Base-by-base conservation (phyloP, 2,113 vertebrate genomes). In the Ceyx cyanopectus region DNA sequence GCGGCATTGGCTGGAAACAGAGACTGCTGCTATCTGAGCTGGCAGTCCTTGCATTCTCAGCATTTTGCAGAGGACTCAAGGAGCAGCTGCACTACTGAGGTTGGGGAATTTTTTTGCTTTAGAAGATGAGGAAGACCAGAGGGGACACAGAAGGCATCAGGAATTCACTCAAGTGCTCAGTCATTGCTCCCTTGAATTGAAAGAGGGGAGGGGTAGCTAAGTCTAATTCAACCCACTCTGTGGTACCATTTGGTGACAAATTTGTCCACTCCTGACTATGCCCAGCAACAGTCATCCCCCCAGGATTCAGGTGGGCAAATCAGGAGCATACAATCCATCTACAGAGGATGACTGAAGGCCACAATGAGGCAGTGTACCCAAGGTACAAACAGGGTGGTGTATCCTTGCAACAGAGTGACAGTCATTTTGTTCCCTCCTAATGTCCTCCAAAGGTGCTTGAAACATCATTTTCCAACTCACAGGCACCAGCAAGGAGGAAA, bases 11-110 rank as follows among this genome's bases (percentile, higher is more conserved):
- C 83, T 83, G 84, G 77, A 74, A 87, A 81, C 58, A 78, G 61
- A 84, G 48, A 79, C 61, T 77, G 74, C 83, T 87, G 80, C 0
- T 1, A 89, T 85, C 75, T 83, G 78, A 93, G 90, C 85, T 78
- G 91, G 70, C 94, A 96, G 94, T 74, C 85, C 94, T 93, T 93
- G 93, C 85, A 75, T 70, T 76, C 87, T 51, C 21, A 73, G 91
- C 27, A 22, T 80, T 92, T 92, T 81, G 43, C 94, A 90, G 74
- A 70, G 58, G 65, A 43, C 68, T 93, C 75, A 32, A 89, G 81
- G 34, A 95, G 77, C 89, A 95, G 83, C 87, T 95, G 82, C 85
- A 22, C 43, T 34, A 80, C 3, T 5, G 72, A 92, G 27, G 7
- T 8, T 66, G 30, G 56, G 51, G 4, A 20, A 3, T 67, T 77